Evolutionary conservation across 2,888 invertebrate genomes (phyloP), one percentile per base, ranked within the genome.

Genomic region (Oxycera nigricornis): DNA sequence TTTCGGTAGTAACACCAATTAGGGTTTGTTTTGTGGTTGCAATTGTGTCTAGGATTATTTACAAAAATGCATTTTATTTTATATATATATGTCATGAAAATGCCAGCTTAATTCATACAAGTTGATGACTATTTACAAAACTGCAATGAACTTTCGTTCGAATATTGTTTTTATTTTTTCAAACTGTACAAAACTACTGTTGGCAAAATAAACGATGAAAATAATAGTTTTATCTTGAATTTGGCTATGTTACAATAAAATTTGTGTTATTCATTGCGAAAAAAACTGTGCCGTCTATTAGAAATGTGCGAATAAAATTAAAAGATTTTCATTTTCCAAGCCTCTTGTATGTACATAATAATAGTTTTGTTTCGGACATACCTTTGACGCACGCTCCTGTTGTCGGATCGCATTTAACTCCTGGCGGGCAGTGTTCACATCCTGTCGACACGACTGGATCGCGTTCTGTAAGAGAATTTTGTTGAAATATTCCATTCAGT

Each of bases 371-470:
- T n/a, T n/a, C n/a, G n/a, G n/a, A n/a, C 90, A 89, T 90, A 94
- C 94, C 94, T 90, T 92, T 91, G 82, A 92, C 90, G 85, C 94
- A 95, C 78, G 92, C 93, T 28, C 94, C 93, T 2, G 93, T 93
- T 73, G 90, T 88, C 24, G 91, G 91, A 83, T 94, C 92, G 81
- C 94, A 95, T 35, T 89, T 88, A 62, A 91, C 89, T 77, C 94
- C 94, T 39, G 91, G 90, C 73, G 93, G 91, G 82, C 94, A 94
- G 80, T 94, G 92, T 77, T 89, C 90, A 82, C 93, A 93, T 79
- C 90, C 91, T 57, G 86, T 85, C 14, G 28, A 22, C 17, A 75
- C 41, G 28, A 76, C 76, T 57, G 78, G 79, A 68, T 78, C 79
- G 41, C 82, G 83, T 61, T 81, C 84, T 78, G 80, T 78, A 77